Base-by-base conservation (phyloP, 2,113 vertebrate species). In the Struthidea cinerea region DNA sequence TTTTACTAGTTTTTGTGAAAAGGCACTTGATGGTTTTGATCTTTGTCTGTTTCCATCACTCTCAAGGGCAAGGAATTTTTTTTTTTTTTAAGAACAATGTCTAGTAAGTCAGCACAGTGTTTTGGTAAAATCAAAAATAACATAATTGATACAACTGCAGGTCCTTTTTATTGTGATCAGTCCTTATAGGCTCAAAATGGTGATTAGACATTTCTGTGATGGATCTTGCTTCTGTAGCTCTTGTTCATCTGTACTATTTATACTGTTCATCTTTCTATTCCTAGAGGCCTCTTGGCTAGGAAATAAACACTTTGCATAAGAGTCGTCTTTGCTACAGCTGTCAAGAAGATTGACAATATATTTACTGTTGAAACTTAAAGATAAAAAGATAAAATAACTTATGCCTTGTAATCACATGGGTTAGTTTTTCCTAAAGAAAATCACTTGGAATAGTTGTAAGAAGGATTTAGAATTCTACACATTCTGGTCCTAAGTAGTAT, bases 321-420 rank as follows among this genome's bases (percentile, higher is more conserved):
- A 63, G n/a, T 55, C 23, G 46, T 89, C 57, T 75, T 75, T 75
- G 26, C 49, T 79, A 42, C 74, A 73, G 18, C 65, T 92, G 70
- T 94, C 84, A 91, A 61, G 61, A 76, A 96, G 53, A 87, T 71
- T 78, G 91, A 87, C 84, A 68, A 21, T 78, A n/a, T 81, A 92
- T 93, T 95, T 96, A 77, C 74, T 90, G 80, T 84, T 89, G 68
- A 60, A 93, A 81, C 52, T 84, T 93, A 52, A 11, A 81, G 50
- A 86, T 95, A 69, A 92, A 52, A 11, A 81, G 50, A 86, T 95
- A 69, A 92, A 92, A 68, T 95, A 84, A 53, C 67, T 84, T 89
- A 35, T 26, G 69, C 44, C 57, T 84, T 75, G 28, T 92, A 56
- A 68, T 93, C 24, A 52, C 57, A 60, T 27, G 35, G 81, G 60